Evolutionary conservation across 2,113 vertebrate species (phyloP).

Genomic region (Petroica traversi): DNA sequence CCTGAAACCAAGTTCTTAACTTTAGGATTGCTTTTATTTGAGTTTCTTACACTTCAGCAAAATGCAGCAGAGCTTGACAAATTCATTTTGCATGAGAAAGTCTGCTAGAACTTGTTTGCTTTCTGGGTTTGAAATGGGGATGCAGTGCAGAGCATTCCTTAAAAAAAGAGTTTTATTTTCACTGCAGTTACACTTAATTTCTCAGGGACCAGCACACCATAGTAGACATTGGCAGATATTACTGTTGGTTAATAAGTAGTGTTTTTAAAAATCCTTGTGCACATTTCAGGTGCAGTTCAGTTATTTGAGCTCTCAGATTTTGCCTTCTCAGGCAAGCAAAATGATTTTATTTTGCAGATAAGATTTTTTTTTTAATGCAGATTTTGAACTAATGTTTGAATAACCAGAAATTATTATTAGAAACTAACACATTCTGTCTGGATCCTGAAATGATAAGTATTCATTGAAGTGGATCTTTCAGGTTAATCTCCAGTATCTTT

Average conservation of each 20-base stretch:
- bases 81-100: slow-evolving; percentile 24
- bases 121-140: background rate
- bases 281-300: background rate
- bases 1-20: background rate
- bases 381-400: background rate
- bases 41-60: slow-evolving; percentile 39
- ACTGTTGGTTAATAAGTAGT: fast-evolving
- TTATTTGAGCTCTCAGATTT: background rate
- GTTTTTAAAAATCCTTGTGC: background rate
- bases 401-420: background rate
- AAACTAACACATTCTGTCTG: background rate
- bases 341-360: background rate
- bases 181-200: background rate
- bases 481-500: background rate
- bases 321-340: background rate
- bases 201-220: background rate
- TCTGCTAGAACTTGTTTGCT: slow-evolving; percentile 24
- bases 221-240: background rate
- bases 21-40: background rate
- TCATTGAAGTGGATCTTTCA: background rate
- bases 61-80: slow-evolving; percentile 40
- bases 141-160: background rate
- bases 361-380: background rate
- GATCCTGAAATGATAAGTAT: background rate
- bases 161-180: background rate